Base-by-base conservation (phyloP, 2,797 vertebrate species). In the Pyrocephalus nanus region DNA sequence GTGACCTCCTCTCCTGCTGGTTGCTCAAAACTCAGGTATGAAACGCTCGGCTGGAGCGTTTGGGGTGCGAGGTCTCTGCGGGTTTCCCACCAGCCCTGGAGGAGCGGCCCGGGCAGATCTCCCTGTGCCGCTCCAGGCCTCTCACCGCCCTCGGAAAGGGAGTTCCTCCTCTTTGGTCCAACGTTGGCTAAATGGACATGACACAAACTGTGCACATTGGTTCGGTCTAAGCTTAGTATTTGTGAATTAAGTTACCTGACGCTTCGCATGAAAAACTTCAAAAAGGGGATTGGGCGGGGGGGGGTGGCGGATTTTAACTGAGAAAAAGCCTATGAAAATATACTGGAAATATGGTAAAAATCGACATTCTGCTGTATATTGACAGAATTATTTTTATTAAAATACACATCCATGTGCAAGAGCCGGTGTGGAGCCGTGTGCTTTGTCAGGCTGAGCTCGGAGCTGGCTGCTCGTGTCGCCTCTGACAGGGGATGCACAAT, bases 331-430 rank as follows among this genome's bases (percentile, higher is more conserved):
- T 96, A 95, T 96, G 95, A 94, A 97, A 97, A 98, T 99, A 98
- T 99, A 99, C 98, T 99, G 98, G 98, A 99, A 99, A 99, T 98
- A 98, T 98, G 98, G 98, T 98, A 98, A 98, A 51, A 51, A 53
- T 67, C 1, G 3, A 97, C 98, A 97, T 98, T 99, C 98, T 98
- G 98, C 99, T 99, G 99, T 99, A 99, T 99, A 99, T 99, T 99
- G 99, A 99, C 99, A 99, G 98, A 99, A 99, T 99, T 99, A 99
- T 99, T 99, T 99, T 99, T 99, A 99, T 99, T 99, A 99, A 99
- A 99, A 99, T 99, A 98, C 98, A 99, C 99, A 98, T 99, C 98
- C 98, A 98, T 99, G 98, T 98, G 98, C 98, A 98, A 97, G 97
- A 82, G 79, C 64, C 62, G 1, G 60, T 36, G 20, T 93, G 84